Percentiles rank a stretch among this genome's conserved stretches.
Conservation (phyloP, 2,113 vertebrate genomes). For the Sakesphorus luctuosus region DNA sequence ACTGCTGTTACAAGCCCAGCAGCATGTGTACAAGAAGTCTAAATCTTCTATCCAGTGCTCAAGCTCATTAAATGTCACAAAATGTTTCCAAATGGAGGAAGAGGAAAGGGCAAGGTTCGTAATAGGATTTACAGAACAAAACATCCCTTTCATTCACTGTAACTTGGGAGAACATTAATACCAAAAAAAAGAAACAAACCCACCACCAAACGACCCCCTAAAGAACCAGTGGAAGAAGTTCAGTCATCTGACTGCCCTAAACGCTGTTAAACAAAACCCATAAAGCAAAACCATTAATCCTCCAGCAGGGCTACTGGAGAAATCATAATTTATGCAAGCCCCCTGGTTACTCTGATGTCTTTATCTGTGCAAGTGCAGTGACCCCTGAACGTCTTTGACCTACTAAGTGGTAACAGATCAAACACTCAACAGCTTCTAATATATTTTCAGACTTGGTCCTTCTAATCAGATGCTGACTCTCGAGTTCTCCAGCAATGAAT, state of each 20-base stretch:
- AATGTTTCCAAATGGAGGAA: slow-evolving; percentile 22
- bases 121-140: slow-evolving; percentile 44
- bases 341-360: slow-evolving; percentile 21
- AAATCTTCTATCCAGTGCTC: neutral
- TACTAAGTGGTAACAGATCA: slow-evolving; percentile 58
- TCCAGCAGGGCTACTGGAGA: slow-evolving; percentile 44
- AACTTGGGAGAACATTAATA: neutral
- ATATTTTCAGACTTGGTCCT: neutral
- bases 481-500: neutral
- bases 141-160: slow-evolving; percentile 13
- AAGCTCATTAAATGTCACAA: slow-evolving; percentile 47
- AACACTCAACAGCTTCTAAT: slow-evolving; percentile 29
- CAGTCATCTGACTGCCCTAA: slow-evolving; percentile 36
- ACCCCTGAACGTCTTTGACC: slow-evolving; percentile 53
- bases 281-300: slow-evolving; percentile 63
- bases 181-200: neutral
- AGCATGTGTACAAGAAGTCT: neutral
- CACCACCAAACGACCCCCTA: neutral
- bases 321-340: slow-evolving; percentile 55
- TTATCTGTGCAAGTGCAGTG: slow-evolving; percentile 43
- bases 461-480: slow-evolving; percentile 26
- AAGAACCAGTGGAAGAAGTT: slow-evolving; percentile 5
- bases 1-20: neutral
- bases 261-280: slow-evolving; percentile 26
- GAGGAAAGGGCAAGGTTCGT: slow-evolving; percentile 4